These are phyloP conservation scores for Podargus strigoides DNA, from an alignment of 2,797 vertebrate genomes.

Conservation along the genomic window DNA sequence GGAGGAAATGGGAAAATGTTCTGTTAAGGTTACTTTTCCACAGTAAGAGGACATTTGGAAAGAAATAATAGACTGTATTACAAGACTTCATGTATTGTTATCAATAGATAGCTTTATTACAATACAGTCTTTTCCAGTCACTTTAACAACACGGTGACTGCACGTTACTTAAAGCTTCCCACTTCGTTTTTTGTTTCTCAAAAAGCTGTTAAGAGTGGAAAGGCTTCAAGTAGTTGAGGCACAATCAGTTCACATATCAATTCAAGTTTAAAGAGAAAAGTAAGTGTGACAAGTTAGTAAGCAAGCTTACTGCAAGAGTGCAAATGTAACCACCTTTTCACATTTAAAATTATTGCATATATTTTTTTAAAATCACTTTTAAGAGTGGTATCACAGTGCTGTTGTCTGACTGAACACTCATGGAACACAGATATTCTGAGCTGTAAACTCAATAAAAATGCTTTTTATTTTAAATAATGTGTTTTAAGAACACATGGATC, in stretches of 20 bases:
- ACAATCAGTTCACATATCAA: neutral
- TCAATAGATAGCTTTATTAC: constrained; percentile 35
- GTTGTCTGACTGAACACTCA: neutral
- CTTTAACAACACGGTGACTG: neutral
- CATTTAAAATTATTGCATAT: neutral
- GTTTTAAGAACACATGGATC: neutral
- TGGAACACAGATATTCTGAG: neutral
- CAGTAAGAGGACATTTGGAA: neutral
- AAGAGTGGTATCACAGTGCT: neutral
- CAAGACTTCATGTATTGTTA: neutral
- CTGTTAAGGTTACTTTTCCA: neutral
- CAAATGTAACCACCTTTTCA: neutral
- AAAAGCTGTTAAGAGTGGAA: neutral
- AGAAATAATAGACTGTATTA: too few species aligned
- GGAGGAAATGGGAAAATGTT: neutral
- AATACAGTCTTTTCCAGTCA: constrained; percentile 11
- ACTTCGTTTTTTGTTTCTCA: neutral
- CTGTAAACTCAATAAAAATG: neutral
- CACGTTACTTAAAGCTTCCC: constrained; percentile 1
- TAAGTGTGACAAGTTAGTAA: neutral
- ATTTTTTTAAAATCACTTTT: neutral
- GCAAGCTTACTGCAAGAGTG: neutral
- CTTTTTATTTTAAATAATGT: neutral
- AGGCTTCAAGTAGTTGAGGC: constrained; percentile 10
- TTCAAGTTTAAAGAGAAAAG: constrained; percentile 25